Evolutionary conservation across 1,140 invertebrate species (phyloP), one percentile per base, ranked within the genome.

Genomic region (Orussus abietinus): DNA sequence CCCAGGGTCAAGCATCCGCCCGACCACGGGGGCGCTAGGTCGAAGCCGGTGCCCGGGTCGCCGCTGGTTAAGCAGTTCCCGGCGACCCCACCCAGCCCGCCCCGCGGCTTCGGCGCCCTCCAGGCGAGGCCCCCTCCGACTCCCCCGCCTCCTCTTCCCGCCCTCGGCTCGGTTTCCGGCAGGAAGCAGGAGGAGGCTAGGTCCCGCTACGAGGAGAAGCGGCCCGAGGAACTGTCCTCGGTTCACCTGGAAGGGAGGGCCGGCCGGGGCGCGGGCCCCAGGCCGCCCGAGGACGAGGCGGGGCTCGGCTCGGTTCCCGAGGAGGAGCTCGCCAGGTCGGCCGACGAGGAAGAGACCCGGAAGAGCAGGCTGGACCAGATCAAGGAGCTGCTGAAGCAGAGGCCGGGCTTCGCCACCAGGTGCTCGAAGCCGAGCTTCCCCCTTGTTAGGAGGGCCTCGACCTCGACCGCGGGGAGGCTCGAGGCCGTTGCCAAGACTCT

Each of bases 351-450:
- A 3, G 65, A 70, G 5, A 70, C 73, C 47, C 73, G 79, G 41
- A 78, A 76, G 46, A 77, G 78, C 36, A 76, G 80, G 49, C 68
- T 85, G 50, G 75, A 80, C 39, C 81, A 82, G 62, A 83, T 86
- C 34, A 80, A 82, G 57, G 82, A 85, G 47, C 67, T 86, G 45
- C 57, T 86, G 2, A 78, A 70, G 47, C 66, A 83, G 47, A 80
- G 80, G 58, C 74, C 82, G 29, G 76, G 79, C 44, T 72, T 74
- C 34, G 69, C 64, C 0, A 65, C 57, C 0, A 51, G 67, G 18
- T 49, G 37, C 15, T 52, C 57, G 3, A 65, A 59, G 17, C 42
- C 62, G 0, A 61, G 64, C 3, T 87, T 80, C 49, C 81, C 82
- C 3, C 66, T 84, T 37, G 80, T 84, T 0, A 63, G 81, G 21